Evolutionary conservation across 2,113 vertebrate genomes (phyloP).

Genomic region (Vidua chalybeata): DNA sequence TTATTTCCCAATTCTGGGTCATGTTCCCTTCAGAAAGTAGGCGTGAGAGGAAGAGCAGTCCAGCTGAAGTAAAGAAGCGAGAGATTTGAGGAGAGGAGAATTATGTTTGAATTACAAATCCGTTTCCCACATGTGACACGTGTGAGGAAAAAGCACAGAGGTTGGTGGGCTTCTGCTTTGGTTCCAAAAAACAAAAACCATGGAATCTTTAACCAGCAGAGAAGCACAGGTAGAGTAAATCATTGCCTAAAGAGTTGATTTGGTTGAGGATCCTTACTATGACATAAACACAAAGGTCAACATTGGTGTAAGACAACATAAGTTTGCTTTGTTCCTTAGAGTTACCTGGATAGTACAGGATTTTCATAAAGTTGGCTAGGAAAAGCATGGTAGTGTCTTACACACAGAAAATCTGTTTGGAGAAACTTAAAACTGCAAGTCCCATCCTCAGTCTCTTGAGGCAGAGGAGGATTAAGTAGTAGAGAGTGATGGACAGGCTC

Average conservation of each 20-base stretch:
- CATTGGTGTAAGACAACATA: fast-evolving
- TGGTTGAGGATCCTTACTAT: background rate
- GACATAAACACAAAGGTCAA: background rate
- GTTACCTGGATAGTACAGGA: background rate
- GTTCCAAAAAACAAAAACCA: background rate
- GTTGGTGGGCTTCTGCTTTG: background rate
- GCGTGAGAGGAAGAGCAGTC: background rate
- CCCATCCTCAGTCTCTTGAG: background rate
- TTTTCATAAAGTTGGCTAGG: background rate
- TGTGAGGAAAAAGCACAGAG: background rate
- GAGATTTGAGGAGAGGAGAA: background rate
- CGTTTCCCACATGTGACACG: background rate
- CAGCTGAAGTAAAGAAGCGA: background rate
- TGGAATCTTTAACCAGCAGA: background rate
- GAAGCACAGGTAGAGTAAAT: background rate
- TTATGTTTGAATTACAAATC: background rate
- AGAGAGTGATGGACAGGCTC: background rate
- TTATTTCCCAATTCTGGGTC: background rate
- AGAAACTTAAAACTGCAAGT: background rate
- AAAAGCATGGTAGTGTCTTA: background rate
- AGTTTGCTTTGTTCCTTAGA: background rate
- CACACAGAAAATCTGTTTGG: background rate
- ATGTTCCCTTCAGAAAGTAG: background rate
- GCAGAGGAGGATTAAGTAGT: background rate
- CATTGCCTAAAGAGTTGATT: background rate